Conservation (phyloP, 2,113 vertebrate species). For the Dicaeum eximium region DNA sequence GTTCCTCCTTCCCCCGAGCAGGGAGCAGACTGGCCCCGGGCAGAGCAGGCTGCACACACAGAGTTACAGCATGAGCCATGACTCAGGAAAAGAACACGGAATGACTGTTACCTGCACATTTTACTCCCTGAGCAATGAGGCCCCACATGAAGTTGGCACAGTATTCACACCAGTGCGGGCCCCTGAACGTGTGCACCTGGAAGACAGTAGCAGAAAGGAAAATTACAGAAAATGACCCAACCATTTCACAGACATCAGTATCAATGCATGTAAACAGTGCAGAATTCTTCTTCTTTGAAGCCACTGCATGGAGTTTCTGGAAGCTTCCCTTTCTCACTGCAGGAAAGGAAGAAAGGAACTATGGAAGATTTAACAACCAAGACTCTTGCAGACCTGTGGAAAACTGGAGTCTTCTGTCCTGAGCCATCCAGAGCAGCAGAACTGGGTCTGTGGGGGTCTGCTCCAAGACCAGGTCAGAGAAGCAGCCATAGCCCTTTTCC, state of each 20-base stretch:
- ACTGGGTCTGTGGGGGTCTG: background rate
- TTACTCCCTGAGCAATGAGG: constrained; percentile 98
- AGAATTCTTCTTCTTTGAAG: background rate
- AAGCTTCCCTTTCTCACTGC: background rate
- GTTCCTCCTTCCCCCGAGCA: background rate
- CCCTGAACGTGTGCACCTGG: constrained; percentile 96
- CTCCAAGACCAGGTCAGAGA: background rate
- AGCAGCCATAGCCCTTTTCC: background rate
- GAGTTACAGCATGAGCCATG: background rate
- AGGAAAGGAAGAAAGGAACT: background rate
- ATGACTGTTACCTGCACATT: constrained; percentile 88
- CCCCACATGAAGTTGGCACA: constrained; percentile 99
- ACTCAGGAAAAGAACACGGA: background rate
- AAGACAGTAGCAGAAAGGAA: constrained; percentile 60
- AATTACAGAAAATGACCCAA: background rate
- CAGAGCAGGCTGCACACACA: background rate
- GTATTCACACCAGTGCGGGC: constrained; percentile 98
- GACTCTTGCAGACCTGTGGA: background rate
- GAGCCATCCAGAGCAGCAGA: background rate
- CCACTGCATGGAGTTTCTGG: background rate
- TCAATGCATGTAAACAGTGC: background rate
- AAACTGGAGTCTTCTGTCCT: fast-evolving
- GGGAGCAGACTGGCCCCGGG: background rate
- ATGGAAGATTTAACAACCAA: background rate
- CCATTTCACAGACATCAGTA: background rate